Evolutionary conservation across 2,113 vertebrate genomes (phyloP).

Genomic region (Sebastes fasciatus): DNA sequence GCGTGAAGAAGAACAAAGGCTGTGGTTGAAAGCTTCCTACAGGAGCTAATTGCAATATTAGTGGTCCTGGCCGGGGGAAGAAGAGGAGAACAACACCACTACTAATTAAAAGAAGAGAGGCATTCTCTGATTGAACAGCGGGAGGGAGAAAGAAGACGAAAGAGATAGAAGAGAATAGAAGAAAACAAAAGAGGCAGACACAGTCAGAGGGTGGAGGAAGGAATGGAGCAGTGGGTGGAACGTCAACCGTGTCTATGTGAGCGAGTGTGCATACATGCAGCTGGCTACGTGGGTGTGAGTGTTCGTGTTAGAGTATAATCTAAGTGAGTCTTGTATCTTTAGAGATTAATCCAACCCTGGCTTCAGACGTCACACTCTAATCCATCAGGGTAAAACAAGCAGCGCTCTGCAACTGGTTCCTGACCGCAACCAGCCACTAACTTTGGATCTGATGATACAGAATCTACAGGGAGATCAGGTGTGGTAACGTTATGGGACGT

Average conservation of each 20-base stretch:
- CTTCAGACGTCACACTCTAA: slow-evolving; percentile 75
- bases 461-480: background rate
- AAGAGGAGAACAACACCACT: slow-evolving; percentile 53
- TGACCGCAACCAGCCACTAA: slow-evolving; percentile 7
- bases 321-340: slow-evolving; percentile 69
- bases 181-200: slow-evolving; percentile 31
- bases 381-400: slow-evolving; percentile 63
- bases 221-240: slow-evolving; percentile 27
- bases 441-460: slow-evolving; percentile 2
- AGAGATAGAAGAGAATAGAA: slow-evolving; percentile 16
- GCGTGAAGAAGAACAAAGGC: slow-evolving; percentile 63
- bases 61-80: slow-evolving; percentile 54
- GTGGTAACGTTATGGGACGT: background rate
- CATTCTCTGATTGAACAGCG: slow-evolving; percentile 41
- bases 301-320: slow-evolving; percentile 46
- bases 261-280: slow-evolving; percentile 5
- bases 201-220: slow-evolving; percentile 1
- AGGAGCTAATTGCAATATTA: slow-evolving; percentile 74
- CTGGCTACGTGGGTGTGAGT: background rate
- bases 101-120: slow-evolving; percentile 67
- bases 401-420: slow-evolving; percentile 45
- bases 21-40: slow-evolving; percentile 59
- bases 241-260: slow-evolving; percentile 18
- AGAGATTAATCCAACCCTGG: slow-evolving; percentile 68
- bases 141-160: slow-evolving; percentile 32